Evolutionary conservation across 2,113 vertebrate species (phyloP).

Genomic region (Otus sunia): DNA sequence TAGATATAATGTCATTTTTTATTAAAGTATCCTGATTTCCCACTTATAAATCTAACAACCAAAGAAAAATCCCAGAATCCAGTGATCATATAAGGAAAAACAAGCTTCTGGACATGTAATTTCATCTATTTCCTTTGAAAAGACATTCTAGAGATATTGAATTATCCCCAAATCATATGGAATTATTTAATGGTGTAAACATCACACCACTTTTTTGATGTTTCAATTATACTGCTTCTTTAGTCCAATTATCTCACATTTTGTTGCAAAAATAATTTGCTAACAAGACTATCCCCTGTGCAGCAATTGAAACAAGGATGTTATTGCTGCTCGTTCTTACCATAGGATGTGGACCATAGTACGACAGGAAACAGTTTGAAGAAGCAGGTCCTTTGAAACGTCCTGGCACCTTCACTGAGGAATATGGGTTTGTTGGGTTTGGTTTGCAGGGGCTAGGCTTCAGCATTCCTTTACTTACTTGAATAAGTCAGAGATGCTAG

Average conservation of each 20-base stretch:
- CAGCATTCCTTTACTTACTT: background rate
- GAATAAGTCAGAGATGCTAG: background rate
- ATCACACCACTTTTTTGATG: background rate
- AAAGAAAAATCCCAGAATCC: background rate
- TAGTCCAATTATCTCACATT: background rate
- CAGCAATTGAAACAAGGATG: background rate
- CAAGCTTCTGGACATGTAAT: background rate
- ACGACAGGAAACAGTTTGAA: background rate
- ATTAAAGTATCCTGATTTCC: background rate
- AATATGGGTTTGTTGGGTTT: background rate
- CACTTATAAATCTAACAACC: background rate
- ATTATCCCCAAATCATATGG: background rate
- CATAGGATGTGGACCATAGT: background rate
- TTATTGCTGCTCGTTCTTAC: background rate
- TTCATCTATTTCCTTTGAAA: background rate
- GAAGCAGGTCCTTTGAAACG: background rate
- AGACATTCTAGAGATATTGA: background rate
- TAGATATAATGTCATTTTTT: background rate
- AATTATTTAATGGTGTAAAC: background rate
- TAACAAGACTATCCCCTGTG: background rate
- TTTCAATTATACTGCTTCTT: background rate
- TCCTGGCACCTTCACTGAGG: background rate
- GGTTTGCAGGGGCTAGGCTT: background rate
- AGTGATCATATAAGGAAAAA: background rate
- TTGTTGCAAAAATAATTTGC: background rate